These are phyloP conservation scores for Dolomedes plantarius DNA, from an alignment of 2,888 invertebrate genomes.

Conservation along the genomic window DNA sequence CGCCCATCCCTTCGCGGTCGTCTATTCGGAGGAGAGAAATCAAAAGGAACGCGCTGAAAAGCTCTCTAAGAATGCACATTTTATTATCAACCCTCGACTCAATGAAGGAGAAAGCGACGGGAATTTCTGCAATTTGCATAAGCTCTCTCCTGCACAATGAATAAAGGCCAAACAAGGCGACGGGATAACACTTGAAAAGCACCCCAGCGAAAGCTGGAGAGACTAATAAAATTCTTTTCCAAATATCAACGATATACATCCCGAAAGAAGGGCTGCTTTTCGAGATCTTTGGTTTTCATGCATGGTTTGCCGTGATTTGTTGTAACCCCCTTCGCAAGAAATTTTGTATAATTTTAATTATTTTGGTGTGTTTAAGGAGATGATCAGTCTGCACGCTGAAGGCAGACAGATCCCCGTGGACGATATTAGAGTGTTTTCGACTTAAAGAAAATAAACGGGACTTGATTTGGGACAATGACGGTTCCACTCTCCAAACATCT, in stretches of 20 bases:
- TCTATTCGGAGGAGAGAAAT: constrained; percentile 46
- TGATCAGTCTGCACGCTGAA: neutral
- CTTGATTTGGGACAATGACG: neutral
- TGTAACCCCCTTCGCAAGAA: neutral
- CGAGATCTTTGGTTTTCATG: neutral
- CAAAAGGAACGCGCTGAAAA: constrained; percentile 67
- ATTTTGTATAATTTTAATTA: constrained; percentile 19
- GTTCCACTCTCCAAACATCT: neutral
- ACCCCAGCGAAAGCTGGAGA: constrained; percentile 22
- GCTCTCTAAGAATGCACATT: constrained; percentile 68
- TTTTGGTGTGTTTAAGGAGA: constrained; percentile 8
- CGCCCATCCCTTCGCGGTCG: neutral
- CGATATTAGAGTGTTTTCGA: neutral
- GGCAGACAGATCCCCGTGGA: neutral
- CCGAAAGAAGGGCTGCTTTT: neutral
- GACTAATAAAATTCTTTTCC: constrained; percentile 70
- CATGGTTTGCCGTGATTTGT: constrained; percentile 2
- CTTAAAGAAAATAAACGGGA: constrained; percentile 9
- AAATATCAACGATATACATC: constrained; percentile 58
- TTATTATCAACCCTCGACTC: constrained; percentile 61
- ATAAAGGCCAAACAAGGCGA: constrained; percentile 67
- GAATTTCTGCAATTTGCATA: constrained; percentile 71
- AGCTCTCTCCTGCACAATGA: constrained; percentile 57
- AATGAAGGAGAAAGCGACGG: constrained; percentile 67
- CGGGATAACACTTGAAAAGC: constrained; percentile 57